Evolutionary conservation across 53 echinoderm and acorn worm genomes (phyloP), one percentile per base, ranked within the genome.

Genomic region (Zoroaster sp.): DNA sequence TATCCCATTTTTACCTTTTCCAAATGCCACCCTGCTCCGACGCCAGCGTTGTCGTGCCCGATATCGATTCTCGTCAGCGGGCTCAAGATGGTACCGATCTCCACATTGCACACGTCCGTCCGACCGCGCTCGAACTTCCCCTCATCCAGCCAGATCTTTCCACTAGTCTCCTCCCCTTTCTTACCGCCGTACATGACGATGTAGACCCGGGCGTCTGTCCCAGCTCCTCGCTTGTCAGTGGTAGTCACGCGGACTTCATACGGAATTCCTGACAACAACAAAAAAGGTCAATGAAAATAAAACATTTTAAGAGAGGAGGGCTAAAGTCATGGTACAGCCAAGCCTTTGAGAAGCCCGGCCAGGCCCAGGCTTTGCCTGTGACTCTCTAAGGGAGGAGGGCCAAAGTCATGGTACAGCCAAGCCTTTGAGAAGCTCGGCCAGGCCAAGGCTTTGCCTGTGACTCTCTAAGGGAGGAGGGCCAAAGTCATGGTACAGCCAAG

Each of bases 71-170:
- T 93, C 0, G 96, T 91, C 34, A 96, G 72, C 0, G 95, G 96
- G 69, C 99, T 99, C n/a, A 96, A 43, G 41, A 94, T 89, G 5
- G 93, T 69, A 8, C 94, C 99, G 21, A 95, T 85, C 89, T 99
- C 98, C 40, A 96, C 89, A 46, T 89, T 42, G 80, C 95, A 96
- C n/a, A 99, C 74, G 30, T 91, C 94, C 34, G 99, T 99, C 79
- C 99, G 95, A 69, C 99, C 99, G 42, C 93, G 79, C 53, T 93
- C 94, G 77, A 96, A 99, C 78, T 96, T 99, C 3, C 99, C 99
- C 14, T 96, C 99, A 28, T 93, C 89, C 63, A 94, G 70, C 89
- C 93, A 91, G 86, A 99, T 88, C 72, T 98, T 98, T 1, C 97
- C 97, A 87, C 97, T 97, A 11, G 94, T 92, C 77, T 95, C 93